Evolutionary conservation across 2,113 vertebrate species (phyloP), one percentile per base, ranked within the genome.

Genomic region (Melanocharis versteri): DNA sequence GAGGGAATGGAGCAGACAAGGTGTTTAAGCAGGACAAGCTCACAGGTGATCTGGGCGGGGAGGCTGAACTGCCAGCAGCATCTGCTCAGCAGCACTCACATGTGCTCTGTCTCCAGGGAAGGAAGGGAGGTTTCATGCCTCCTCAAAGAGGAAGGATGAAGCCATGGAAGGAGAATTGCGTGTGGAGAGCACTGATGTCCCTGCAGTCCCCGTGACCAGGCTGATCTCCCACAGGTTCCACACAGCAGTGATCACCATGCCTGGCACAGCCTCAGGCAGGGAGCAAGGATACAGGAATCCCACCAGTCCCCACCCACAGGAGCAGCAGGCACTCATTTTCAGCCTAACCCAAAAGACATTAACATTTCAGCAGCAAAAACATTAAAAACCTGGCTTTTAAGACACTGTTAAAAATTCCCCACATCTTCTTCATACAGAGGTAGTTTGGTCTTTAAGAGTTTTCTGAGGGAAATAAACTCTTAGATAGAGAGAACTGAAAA

Each of bases 281-380:
- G 6, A 93, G 42, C 12, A 71, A 81, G 65, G 58, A 54, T 28
- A 1, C 69, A 78, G 60, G 37, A 87, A 91, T 35, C 30, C 64
- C 44, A 54, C 8, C 45, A 78, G 35, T 40, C 57, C 24, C 37
- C 47, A 84, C 11, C 8, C 64, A 50, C 0, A 2, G 64, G 22
- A 87, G 56, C 4, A 10, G 57, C 53, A 86, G 50, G 40, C 51
- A 61, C 24, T 75, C 20, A 57, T 72, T 84, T 87, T 65, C 40
- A 86, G 61, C 1, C 1, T 20, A 87, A 69, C 56, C 47, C 71
- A 93, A n/a, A 83, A 54, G 37, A 71, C 54, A 82, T 81, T 87
- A 94, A 85, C 78, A 78, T 85, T 90, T 95, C 64, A 96, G 93
- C 51, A 70, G 92, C 15, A 87, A 80, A 79, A 71, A 94, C 89